Evolutionary conservation across 2,113 vertebrate species (phyloP).

Genomic region (Puffinus mauretanicus): DNA sequence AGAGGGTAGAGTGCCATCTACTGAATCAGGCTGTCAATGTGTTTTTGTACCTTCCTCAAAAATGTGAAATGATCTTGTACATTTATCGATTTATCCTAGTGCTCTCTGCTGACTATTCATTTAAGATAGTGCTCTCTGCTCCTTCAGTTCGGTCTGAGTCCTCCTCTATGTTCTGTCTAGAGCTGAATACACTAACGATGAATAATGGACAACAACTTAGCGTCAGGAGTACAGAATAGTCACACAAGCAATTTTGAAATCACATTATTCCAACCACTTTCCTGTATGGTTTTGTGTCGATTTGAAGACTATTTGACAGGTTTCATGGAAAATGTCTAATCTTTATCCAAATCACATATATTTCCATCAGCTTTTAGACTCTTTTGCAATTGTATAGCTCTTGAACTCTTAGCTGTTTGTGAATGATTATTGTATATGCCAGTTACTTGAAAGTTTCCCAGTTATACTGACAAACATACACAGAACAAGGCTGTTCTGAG

Average conservation of each 20-base stretch:
- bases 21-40: neutral
- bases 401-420: neutral
- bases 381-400: neutral
- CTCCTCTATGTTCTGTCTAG: neutral
- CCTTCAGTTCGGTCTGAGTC: neutral
- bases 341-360: neutral
- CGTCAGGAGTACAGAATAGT: neutral
- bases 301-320: neutral
- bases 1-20: slow-evolving; percentile 56
- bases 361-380: neutral
- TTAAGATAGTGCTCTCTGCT: neutral
- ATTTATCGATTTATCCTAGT: neutral
- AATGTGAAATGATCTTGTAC: neutral
- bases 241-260: neutral
- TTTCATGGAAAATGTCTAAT: neutral
- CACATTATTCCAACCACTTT: neutral
- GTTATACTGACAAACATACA: neutral
- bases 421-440: neutral
- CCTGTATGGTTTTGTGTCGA: neutral
- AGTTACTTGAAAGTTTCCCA: neutral
- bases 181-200: neutral
- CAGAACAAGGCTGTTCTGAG: neutral
- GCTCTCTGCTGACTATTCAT: neutral
- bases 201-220: neutral
- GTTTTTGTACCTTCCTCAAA: neutral